Evolutionary conservation across 1,140 invertebrate species (phyloP).

Genomic region (Dreissena rostriformis): DNA sequence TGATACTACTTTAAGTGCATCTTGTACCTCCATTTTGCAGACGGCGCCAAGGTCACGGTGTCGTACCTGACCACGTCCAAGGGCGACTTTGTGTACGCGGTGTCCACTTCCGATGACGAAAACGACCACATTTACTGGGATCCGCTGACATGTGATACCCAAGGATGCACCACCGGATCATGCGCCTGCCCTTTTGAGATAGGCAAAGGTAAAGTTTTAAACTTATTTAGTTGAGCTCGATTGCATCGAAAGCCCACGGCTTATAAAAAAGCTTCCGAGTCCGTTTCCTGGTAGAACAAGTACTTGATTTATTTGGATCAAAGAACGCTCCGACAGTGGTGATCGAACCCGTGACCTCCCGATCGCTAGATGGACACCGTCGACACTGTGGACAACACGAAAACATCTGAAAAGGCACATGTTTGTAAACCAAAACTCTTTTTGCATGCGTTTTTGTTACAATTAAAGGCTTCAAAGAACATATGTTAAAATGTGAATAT

Average conservation of each 20-base stretch:
- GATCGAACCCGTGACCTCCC: too few species aligned
- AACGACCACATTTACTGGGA: slow-evolving; percentile 17
- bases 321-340: too few species aligned
- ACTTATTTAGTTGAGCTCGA: not conserved
- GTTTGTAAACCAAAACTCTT: too few species aligned
- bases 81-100: slow-evolving; percentile 13
- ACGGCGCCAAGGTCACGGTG: slow-evolving; percentile 8
- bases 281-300: not conserved
- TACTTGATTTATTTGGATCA: not conserved
- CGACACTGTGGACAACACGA: too few species aligned
- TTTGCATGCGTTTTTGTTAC: too few species aligned
- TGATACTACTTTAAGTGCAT: not conserved
- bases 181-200: slow-evolving; percentile 19
- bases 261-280: not conserved
- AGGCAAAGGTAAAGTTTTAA: slow-evolving; percentile 3
- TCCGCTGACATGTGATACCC: slow-evolving; percentile 5
- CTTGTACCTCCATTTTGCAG: slow-evolving; percentile 1
- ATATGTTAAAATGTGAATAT: too few species aligned
- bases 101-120: slow-evolving; percentile 32
- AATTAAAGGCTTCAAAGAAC: too few species aligned
- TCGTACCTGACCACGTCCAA: slow-evolving; percentile 17
- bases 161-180: not conserved
- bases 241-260: not conserved
- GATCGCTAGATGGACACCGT: too few species aligned
- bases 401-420: too few species aligned